phyloP scores from a whole-genome alignment of 2,113 vertebrate species.

The Genyomyrus donnyi region DNA sequence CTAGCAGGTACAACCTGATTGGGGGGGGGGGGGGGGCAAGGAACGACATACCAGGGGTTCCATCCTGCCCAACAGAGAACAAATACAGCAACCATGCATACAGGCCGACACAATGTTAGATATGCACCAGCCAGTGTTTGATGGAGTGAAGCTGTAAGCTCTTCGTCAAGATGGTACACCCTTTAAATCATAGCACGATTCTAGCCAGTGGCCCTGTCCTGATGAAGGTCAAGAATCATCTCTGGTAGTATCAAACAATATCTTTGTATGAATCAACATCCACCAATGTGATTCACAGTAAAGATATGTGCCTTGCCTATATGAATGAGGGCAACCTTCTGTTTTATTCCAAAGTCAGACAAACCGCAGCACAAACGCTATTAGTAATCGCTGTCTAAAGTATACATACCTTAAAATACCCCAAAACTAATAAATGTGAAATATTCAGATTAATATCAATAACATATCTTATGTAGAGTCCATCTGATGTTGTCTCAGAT shows the following conservation, averaged over 20 bases:
- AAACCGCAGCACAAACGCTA: background rate
- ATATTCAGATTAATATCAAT: background rate
- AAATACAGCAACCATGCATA: background rate
- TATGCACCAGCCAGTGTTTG: background rate
- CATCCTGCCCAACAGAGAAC: background rate
- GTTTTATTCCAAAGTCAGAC: background rate
- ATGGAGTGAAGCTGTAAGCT: background rate
- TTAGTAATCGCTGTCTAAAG: background rate
- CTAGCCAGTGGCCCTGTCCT: background rate
- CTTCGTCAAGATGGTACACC: background rate
- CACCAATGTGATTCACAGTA: background rate
- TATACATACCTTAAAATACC: background rate
- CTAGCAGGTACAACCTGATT: background rate
- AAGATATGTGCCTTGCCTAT: background rate
- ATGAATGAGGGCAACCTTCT: background rate
- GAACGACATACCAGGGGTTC: background rate
- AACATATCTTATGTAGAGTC: background rate
- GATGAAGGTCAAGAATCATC: background rate
- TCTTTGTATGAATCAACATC: background rate
- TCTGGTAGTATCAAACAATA: background rate
- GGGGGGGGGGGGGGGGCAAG: background rate
- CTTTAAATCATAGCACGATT: background rate
- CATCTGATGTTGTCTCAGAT: background rate
- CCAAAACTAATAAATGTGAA: background rate
- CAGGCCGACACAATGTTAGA: background rate